Evolutionary conservation across 2,113 vertebrate species (phyloP), one percentile per base, ranked within the genome.

Genomic region (Plotosus lineatus): DNA sequence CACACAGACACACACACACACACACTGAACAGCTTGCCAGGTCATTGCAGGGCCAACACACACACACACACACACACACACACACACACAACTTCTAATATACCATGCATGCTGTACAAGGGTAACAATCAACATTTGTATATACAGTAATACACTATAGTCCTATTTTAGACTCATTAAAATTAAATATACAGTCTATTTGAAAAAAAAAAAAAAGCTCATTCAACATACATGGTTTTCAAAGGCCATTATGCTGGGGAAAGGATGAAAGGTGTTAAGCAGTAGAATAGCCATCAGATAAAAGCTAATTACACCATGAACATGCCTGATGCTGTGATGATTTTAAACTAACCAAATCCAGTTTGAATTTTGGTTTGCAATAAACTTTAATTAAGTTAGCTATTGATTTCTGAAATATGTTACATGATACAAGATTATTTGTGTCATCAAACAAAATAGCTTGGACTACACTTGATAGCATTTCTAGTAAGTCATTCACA

Each of bases 1-100:
- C 63, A 42, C 61, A 6, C 38, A 79, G n/a, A 66, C 61, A 78
- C 44, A 66, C 19, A 33, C 28, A 44, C 38, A 58, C 51, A n/a
- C 42, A 55, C 53, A 36, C 66, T n/a, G n/a, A n/a, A n/a, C n/a
- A n/a, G n/a, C n/a, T n/a, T n/a, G n/a, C n/a, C n/a, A n/a, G n/a
- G n/a, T n/a, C n/a, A n/a, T n/a, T n/a, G n/a, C n/a, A n/a, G n/a
- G n/a, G n/a, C n/a, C n/a, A n/a, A n/a, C n/a, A 79, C 36, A 66
- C 61, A 78, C 44, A 66, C 19, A 33, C 28, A 44, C 38, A 58
- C 51, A n/a, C 42, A 55, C 53, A 36, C 66, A 55, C 19, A 21
- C 51, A 53, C 71, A 28, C 12, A 28, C 36, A 28, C 50, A 69
- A 50, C 17, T 21, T 72, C 50, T 50, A 31, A 72, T 31, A 56